Percentiles rank a stretch among this genome's conserved stretches.
phyloP scores from a whole-genome alignment of 2,888 invertebrate genomes.

The Gryllus longicercus region DNA sequence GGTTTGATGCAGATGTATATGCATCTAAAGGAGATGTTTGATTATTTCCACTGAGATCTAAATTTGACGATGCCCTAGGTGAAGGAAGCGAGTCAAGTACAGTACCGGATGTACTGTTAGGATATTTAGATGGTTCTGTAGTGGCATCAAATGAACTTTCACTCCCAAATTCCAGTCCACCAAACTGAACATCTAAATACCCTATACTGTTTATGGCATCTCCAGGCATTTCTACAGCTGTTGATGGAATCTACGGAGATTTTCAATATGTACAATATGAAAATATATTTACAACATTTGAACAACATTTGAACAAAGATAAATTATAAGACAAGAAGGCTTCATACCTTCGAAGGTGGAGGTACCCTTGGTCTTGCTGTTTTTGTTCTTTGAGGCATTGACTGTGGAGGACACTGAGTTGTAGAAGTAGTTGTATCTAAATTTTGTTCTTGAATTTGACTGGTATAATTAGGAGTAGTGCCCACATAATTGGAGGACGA shows the following conservation, averaged over 20 bases:
- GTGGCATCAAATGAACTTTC: constrained; percentile 50
- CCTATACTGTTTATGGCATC: constrained; percentile 70
- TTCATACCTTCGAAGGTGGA: constrained; percentile 72
- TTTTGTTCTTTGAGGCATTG: constrained; percentile 55
- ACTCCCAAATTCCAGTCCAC: constrained; percentile 73
- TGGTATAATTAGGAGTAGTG: constrained; percentile 33
- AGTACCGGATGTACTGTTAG: constrained; percentile 34
- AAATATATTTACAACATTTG: constrained; percentile 3
- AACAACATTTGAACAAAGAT: not conserved
- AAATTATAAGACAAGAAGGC: not conserved
- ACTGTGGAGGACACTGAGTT: constrained; percentile 42
- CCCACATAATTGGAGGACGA: constrained; percentile 36
- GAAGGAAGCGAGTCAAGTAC: constrained; percentile 37
- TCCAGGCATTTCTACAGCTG: constrained; percentile 96
- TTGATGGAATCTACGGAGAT: constrained; percentile 75
- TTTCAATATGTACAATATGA: constrained; percentile 28
- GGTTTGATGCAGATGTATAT: constrained; percentile 33
- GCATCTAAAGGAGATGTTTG: constrained; percentile 35
- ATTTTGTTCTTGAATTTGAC: constrained; percentile 33
- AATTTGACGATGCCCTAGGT: constrained; percentile 33
- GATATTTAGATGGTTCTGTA: constrained; percentile 35
- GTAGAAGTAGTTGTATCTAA: constrained; percentile 46
- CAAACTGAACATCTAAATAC: constrained; percentile 90
- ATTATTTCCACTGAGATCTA: constrained; percentile 34
- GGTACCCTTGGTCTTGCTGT: constrained; percentile 71